A percentile compares a stretch with the other conserved stretches of the same genome.
phyloP scores from a whole-genome alignment of 2,113 vertebrate species.

The Collichthys lucidus region DNA sequence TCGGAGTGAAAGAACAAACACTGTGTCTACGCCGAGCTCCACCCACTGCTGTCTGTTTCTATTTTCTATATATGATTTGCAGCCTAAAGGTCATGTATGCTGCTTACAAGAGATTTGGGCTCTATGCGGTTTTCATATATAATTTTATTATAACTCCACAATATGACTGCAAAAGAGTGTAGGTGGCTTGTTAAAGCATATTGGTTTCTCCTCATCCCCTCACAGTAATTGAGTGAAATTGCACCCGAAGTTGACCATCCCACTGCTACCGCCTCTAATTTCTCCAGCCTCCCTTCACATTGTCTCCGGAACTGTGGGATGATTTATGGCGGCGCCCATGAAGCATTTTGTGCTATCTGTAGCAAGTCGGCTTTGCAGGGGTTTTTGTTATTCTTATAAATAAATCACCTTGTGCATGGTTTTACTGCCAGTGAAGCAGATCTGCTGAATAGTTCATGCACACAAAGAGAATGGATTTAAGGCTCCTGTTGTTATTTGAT shows the following conservation, averaged over 20 bases:
- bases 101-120: not conserved
- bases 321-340: conserved; percentile 62
- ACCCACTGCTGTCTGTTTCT: conserved; percentile 20
- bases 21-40: conserved; percentile 1
- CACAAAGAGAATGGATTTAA: conserved; percentile 30
- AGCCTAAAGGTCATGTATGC: conserved; percentile 56
- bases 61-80: conserved; percentile 31
- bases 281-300: not conserved
- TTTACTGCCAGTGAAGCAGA: conserved; percentile 49
- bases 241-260: not conserved
- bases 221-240: conserved; percentile 38
- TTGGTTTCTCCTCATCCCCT: conserved; percentile 3
- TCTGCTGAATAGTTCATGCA: conserved; percentile 46
- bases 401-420: conserved; percentile 58
- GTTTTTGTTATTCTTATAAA: conserved; percentile 67
- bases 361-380: conserved; percentile 21
- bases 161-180: not conserved
- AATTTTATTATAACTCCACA: conserved; percentile 30
- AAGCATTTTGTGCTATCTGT: conserved; percentile 54
- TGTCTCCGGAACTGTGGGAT: conserved; percentile 18
- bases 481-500: conserved; percentile 39
- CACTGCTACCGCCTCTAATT: not conserved
- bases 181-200: conserved; percentile 5
- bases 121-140: conserved; percentile 6
- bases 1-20: conserved; percentile 31